Base-by-base conservation (phyloP, 1,140 invertebrate genomes). In the Apis dorsata region DNA sequence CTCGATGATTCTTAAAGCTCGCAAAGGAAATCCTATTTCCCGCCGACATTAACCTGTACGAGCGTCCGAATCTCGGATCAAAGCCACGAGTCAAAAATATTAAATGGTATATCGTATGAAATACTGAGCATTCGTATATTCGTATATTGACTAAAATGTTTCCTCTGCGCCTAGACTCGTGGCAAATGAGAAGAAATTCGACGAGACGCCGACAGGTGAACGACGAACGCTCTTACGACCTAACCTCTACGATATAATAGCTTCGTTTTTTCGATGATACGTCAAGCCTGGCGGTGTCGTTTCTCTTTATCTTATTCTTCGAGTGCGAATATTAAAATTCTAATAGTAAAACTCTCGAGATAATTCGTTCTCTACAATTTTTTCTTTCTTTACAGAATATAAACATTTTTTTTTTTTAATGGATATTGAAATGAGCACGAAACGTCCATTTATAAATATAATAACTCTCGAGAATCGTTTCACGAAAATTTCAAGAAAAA, bases 61-160 rank as follows among this genome's bases (percentile, higher is more conserved):
- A n/a, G n/a, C 17, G 53, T 51, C 24, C 44, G 44, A 57, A 28
- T 13, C 10, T 71, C 66, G 34, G 28, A 49, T 59, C 66, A 44
- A 21, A 0, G 57, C 44, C 44, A 51, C 78, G 21, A 66, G 51
- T 66, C 53, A 2, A 57, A 57, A 60, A 55, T 78, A 68, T 74
- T 62, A 79, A 80, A 73, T 84, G 44, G 66, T 51, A 79, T 66
- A 79, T 78, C 68, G 44, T 79, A 83, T 83, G 65, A 79, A 83
- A 51, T 79, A 72, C 81, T 66, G 81, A 79, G 75, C 78, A 84
- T 51, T 81, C 71, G 49, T 70, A 63, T 60, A 62, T 62, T 44
- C 34, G 8, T 69, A 44, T 81, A 84, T 84, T 75, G 83, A 84
- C 78, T 81, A 75, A 84, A 84, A 55, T 68, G 77, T 80, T 59